Conservation (phyloP, 2,113 vertebrate genomes). For the Acrocephalus arundinaceus region DNA sequence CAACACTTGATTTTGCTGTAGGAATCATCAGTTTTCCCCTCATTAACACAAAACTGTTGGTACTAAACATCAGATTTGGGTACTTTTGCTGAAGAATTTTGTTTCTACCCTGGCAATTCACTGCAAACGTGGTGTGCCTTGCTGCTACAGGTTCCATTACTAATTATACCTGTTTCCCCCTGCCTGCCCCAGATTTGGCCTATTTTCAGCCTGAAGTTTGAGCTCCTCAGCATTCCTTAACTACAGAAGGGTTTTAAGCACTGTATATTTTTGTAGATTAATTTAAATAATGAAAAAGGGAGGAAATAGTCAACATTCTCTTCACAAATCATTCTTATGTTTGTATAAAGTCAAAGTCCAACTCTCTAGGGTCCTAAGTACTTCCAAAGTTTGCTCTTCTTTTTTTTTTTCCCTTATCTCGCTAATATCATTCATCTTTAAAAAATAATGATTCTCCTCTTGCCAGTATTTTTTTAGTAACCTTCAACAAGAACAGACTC, state of each 20-base stretch:
- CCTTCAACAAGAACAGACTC: background rate
- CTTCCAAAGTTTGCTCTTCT: background rate
- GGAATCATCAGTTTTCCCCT: background rate
- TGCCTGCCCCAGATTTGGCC: background rate
- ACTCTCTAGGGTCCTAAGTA: background rate
- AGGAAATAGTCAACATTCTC: conserved; percentile 26
- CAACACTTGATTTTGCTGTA: background rate
- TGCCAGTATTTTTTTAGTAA: background rate
- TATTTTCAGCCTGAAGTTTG: background rate
- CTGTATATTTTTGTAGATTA: background rate
- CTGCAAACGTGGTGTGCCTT: background rate
- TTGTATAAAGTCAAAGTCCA: background rate
- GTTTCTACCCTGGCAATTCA: background rate
- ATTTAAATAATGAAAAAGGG: background rate
- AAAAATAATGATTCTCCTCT: background rate
- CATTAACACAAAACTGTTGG: background rate
- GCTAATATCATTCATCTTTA: background rate
- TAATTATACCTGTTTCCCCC: background rate
- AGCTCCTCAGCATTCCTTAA: background rate
- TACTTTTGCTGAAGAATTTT: background rate
- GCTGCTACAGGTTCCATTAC: background rate
- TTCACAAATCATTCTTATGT: background rate
- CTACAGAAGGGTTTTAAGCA: background rate
- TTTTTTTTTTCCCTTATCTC: background rate
- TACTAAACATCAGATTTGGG: background rate